Conservation (phyloP, 2,888 invertebrate genomes). For the Noctua janthina region DNA sequence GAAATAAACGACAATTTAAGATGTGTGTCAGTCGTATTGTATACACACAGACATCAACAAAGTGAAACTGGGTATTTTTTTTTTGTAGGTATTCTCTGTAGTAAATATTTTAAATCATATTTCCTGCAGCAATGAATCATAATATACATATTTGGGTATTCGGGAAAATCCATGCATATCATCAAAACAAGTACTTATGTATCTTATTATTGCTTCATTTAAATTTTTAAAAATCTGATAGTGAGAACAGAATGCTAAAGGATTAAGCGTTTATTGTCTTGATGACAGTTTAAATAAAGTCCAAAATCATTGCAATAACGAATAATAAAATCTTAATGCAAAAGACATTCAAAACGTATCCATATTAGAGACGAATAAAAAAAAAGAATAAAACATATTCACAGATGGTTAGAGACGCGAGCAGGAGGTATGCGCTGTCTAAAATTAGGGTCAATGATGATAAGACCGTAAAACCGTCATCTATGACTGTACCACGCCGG, state of each 20-base stretch:
- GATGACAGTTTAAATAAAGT: conserved; percentile 4
- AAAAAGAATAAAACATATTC: conserved; percentile 47
- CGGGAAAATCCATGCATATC: conserved; percentile 7
- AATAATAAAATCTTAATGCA: not conserved
- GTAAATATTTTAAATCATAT: conserved; percentile 23
- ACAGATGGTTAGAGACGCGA: conserved; percentile 60
- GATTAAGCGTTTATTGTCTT: not conserved
- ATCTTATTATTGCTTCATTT: not conserved
- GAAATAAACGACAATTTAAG: conserved; percentile 21
- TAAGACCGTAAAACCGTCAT: conserved; percentile 80
- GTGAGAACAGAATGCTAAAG: not conserved
- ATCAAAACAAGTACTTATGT: not conserved
- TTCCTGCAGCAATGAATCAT: conserved; percentile 10
- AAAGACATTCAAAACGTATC: conserved; percentile 31
- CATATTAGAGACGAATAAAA: conserved; percentile 39
- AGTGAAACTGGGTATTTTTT: not conserved
- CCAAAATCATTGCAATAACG: not conserved
- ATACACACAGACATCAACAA: not conserved
- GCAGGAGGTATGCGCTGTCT: conserved; percentile 73
- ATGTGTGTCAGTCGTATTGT: conserved; percentile 2
- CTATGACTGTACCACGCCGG: conserved; percentile 66
- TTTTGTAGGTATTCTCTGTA: not conserved
- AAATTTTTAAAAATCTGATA: not conserved
- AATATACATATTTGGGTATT: not conserved
- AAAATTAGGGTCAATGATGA: conserved; percentile 88